These are phyloP conservation scores for Pocillopora grandis DNA, from an alignment of 92 coral and sea anemone genomes.

Conservation along the genomic window DNA sequence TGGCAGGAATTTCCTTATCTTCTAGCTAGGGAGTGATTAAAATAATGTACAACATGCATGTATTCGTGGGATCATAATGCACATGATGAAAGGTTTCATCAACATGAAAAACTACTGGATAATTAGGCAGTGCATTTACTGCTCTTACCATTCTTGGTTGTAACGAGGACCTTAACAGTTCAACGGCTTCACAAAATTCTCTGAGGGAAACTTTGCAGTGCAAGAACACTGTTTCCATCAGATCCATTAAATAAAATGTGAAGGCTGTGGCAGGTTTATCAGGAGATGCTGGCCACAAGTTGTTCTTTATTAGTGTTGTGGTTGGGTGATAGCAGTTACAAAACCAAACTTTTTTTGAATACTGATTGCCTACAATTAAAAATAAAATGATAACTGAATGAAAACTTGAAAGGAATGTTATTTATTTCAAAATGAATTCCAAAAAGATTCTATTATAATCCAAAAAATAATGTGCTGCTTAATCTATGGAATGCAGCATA, in stretches of 20 bases:
- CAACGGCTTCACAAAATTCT: slow-evolving; percentile 33
- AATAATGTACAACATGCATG: background rate
- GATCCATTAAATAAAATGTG: slow-evolving; percentile 29
- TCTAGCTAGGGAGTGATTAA: too few species aligned
- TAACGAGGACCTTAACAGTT: slow-evolving; percentile 11
- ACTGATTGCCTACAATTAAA: slow-evolving; percentile 6
- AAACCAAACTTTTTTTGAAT: slow-evolving; percentile 24
- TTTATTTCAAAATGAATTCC: too few species aligned
- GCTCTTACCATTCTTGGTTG: slow-evolving; percentile 28
- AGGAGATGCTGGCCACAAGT: slow-evolving; percentile 51
- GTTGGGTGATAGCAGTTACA: slow-evolving; percentile 46
- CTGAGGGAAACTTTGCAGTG: slow-evolving; percentile 41
- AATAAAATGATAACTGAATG: background rate
- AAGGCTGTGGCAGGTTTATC: slow-evolving; percentile 39
- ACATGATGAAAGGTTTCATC: background rate
- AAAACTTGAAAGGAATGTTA: too few species aligned
- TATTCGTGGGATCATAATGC: background rate
- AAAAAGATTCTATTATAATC: too few species aligned
- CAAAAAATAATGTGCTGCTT: too few species aligned
- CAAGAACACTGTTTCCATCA: slow-evolving; percentile 17
- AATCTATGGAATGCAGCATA: too few species aligned
- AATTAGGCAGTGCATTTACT: background rate
- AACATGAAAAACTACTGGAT: background rate
- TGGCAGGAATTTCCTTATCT: too few species aligned
- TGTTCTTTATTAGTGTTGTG: slow-evolving; percentile 24